Evolutionary conservation across 2,113 vertebrate species (phyloP).

Genomic region (Chaetura pelagica): DNA sequence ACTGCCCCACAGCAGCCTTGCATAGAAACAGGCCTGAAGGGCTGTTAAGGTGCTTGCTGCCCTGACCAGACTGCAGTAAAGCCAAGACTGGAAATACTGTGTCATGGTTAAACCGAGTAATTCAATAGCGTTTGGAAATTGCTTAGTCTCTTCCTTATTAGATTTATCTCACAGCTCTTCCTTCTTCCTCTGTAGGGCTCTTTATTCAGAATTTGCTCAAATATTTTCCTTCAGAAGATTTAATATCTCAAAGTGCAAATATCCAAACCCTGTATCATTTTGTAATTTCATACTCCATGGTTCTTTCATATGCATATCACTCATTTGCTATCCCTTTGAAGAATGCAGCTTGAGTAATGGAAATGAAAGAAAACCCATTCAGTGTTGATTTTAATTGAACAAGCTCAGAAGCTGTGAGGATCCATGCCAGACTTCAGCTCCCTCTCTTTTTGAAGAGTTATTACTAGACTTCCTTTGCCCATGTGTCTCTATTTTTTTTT

Average conservation of each 20-base stretch:
- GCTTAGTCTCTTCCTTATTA: constrained; percentile 3
- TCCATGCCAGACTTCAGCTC: not conserved
- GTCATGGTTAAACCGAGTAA: not conserved
- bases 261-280: constrained; percentile 63
- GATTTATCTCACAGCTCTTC: constrained; percentile 18
- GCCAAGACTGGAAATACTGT: not conserved
- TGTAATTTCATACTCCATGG: constrained; percentile 56
- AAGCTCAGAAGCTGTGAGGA: not conserved
- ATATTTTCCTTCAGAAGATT: constrained; percentile 65
- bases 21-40: too few species aligned
- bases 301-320: constrained; percentile 69
- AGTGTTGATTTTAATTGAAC: constrained; percentile 56
- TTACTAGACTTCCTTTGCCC: constrained; percentile 14
- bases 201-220: constrained; percentile 54
- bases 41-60: rapidly evolving
- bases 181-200: constrained; percentile 13
- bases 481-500: not conserved
- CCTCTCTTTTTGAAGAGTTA: not conserved
- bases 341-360: constrained; percentile 56
- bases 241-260: constrained; percentile 65
- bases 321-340: constrained; percentile 64
- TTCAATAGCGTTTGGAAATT: not conserved
- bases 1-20: rapidly evolving
- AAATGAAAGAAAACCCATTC: constrained; percentile 59
- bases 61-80: not conserved